These are phyloP conservation scores for Oriolus oriolus DNA, from an alignment of 2,113 vertebrate genomes.

Conservation along the genomic window DNA sequence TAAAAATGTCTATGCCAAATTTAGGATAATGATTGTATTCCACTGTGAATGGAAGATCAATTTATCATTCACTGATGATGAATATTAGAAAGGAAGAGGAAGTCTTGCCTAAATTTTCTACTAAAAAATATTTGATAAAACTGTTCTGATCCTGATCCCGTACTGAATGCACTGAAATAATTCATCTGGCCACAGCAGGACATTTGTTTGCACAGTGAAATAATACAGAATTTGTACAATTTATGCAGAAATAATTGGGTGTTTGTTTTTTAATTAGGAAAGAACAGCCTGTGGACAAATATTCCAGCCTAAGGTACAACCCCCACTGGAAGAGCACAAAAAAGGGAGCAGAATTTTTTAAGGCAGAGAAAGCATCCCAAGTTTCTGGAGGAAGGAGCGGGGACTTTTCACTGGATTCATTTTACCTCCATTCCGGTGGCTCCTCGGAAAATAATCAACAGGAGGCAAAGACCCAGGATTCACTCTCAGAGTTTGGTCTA, in stretches of 20 bases:
- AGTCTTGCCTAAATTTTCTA: not conserved
- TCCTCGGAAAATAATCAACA: not conserved
- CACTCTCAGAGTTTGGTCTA: not conserved
- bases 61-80: not conserved
- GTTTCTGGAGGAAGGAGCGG: not conserved
- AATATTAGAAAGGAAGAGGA: not conserved
- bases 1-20: not conserved
- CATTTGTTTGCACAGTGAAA: not conserved
- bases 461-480: not conserved
- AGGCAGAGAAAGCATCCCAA: not conserved
- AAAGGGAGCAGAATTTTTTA: not conserved
- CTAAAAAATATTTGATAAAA: not conserved
- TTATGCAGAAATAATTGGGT: not conserved
- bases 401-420: not conserved
- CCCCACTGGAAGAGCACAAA: constrained; percentile 75
- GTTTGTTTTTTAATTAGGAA: constrained; percentile 18
- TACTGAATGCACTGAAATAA: not conserved
- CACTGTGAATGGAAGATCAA: not conserved
- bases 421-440: constrained; percentile 30
- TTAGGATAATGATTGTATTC: not conserved
- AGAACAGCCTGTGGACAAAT: constrained; percentile 46
- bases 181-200: not conserved
- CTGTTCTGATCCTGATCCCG: not conserved
- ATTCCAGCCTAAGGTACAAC: constrained; percentile 73
- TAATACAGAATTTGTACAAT: not conserved